Evolutionary conservation across 1,140 invertebrate species (phyloP).

Genomic region (Macrobrachium rosenbergii): DNA sequence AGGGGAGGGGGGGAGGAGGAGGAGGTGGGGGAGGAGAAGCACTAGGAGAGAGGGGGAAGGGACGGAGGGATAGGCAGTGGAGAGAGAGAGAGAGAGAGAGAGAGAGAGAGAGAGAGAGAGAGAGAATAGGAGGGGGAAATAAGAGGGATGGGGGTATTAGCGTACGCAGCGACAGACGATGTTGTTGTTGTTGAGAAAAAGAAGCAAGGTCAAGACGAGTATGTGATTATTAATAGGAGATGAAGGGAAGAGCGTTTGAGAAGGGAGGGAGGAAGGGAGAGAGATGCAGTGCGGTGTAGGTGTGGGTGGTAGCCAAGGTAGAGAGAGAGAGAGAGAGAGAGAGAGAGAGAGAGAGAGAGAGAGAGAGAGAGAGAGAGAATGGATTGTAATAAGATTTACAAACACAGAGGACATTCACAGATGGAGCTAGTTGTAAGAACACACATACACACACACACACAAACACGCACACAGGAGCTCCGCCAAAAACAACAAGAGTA

Average conservation of each 20-base stretch:
- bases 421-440: not conserved
- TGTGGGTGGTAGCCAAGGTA: not conserved
- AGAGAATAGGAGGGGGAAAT: not conserved
- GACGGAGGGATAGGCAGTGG: not conserved
- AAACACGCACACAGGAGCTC: conserved; percentile 23
- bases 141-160: not conserved
- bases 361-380: conserved; percentile 21
- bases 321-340: conserved; percentile 5
- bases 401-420: not conserved
- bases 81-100: too few relatives aligned
- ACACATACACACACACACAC: conserved; percentile 33
- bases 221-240: not conserved
- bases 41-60: not conserved
- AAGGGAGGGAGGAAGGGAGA: not conserved
- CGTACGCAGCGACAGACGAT: not conserved
- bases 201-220: not conserved
- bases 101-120: not conserved
- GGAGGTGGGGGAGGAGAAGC: not conserved
- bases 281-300: not conserved
- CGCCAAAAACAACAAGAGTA: not conserved
- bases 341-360: conserved; percentile 18
- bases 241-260: not conserved
- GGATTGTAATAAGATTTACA: conserved; percentile 17
- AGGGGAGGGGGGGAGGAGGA: too few relatives aligned
- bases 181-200: not conserved